Evolutionary conservation across 2,113 vertebrate genomes (phyloP).

Genomic region (Cynocephalus volans): DNA sequence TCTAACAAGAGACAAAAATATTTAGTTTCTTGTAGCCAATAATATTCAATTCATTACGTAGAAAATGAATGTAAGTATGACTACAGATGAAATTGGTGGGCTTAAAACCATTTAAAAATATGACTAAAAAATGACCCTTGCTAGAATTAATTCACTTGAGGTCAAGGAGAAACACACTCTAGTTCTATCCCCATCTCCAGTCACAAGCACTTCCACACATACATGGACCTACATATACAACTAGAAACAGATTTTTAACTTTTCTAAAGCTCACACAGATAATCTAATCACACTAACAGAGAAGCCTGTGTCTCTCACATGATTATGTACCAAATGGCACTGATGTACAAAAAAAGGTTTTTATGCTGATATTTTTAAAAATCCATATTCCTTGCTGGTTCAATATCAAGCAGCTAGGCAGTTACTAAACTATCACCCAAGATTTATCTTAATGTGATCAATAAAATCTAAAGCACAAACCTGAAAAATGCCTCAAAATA

Average conservation of each 20-base stretch:
- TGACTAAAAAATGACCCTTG: not conserved
- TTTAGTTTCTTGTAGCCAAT: not conserved
- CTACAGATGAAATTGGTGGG: not conserved
- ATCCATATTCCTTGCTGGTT: not conserved
- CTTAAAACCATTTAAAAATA: conserved; percentile 53
- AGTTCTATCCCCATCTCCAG: not conserved
- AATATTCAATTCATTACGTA: not conserved
- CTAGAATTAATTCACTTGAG: not conserved
- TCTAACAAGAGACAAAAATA: conserved; percentile 1
- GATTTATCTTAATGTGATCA: not conserved
- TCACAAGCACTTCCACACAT: not conserved
- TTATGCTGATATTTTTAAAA: not conserved
- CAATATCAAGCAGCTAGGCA: not conserved
- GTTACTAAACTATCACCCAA: not conserved
- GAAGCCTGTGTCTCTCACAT: not conserved
- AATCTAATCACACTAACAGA: not conserved
- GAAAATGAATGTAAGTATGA: conserved; percentile 31
- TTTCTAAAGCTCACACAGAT: not conserved
- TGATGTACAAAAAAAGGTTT: no score
- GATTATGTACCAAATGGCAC: not conserved
- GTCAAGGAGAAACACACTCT: not conserved
- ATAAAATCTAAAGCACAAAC: not conserved
- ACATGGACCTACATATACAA: not conserved
- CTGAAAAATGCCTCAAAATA: not conserved
- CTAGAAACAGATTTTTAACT: not conserved